phyloP scores from a whole-genome alignment of 2,797 vertebrate genomes.

The Rhincodon typus region DNA sequence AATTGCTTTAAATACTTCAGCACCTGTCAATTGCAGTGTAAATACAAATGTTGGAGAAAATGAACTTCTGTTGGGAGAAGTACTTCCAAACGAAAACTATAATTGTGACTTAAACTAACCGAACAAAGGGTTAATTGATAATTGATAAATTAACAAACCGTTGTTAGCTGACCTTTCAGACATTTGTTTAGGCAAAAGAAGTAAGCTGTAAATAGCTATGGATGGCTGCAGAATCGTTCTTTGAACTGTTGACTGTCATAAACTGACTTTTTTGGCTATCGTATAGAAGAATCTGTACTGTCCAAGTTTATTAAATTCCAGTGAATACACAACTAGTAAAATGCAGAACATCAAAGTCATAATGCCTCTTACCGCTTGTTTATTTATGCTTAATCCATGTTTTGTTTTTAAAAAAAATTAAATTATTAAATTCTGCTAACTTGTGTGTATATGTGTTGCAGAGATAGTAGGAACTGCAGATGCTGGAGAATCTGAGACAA shows the following conservation, averaged over 20 bases:
- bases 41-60: constrained; percentile 37
- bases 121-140: not conserved
- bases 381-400: not conserved
- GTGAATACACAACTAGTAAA: not conserved
- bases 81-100: not conserved
- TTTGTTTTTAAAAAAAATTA: not conserved
- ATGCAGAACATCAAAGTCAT: not conserved
- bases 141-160: not conserved
- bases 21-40: constrained; percentile 56
- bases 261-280: not conserved
- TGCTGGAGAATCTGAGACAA: no score
- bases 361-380: not conserved
- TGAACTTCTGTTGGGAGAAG: not conserved
- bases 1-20: constrained; percentile 37
- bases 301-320: not conserved
- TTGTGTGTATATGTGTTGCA: no score
- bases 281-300: not conserved
- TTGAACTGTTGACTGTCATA: not conserved
- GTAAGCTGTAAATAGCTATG: not conserved
- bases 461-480: no score
- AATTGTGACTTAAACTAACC: not conserved
- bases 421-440: no score
- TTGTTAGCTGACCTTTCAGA: not conserved
- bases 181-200: not conserved
- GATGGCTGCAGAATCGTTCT: not conserved